Evolutionary conservation across 30 jellyfish, hydroid and myxozoan genomes (phyloP).

Genomic region (Nemopilema nomurai): DNA sequence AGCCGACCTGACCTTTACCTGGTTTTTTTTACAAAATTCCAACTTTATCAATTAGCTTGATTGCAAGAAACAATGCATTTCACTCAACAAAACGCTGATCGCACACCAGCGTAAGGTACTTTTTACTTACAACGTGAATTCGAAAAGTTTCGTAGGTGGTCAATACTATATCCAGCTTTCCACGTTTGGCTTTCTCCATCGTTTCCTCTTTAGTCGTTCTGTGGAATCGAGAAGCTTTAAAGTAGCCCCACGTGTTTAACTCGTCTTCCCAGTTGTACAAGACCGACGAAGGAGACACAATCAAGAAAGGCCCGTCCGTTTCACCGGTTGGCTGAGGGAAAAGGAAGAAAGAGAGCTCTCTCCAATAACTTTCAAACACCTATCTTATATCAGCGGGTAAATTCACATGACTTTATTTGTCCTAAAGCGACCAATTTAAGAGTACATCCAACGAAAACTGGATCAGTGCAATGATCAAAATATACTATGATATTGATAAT

Average conservation of each 20-base stretch:
- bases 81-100: too few relatives aligned
- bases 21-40: too few relatives aligned
- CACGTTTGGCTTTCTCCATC: conserved; percentile 38
- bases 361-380: too few relatives aligned
- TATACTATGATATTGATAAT: too few relatives aligned
- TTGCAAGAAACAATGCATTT: too few relatives aligned
- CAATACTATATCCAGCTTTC: conserved; percentile 66
- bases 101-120: neutral
- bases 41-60: too few relatives aligned
- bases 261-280: conserved; percentile 89
- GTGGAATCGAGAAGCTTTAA: conserved; percentile 71
- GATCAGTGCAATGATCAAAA: too few relatives aligned
- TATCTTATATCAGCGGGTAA: too few relatives aligned
- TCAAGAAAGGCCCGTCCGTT: conserved; percentile 37
- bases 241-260: conserved; percentile 74
- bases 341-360: neutral
- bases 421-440: too few relatives aligned
- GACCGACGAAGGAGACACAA: conserved; percentile 79
- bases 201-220: conserved; percentile 51
- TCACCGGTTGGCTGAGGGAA: conserved; percentile 8
- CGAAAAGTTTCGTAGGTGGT: conserved; percentile 82
- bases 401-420: too few relatives aligned
- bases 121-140: conserved; percentile 56
- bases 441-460: too few relatives aligned
- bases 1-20: too few relatives aligned